Percentiles rank a stretch among this genome's conserved stretches.
Conservation (phyloP, 2,797 vertebrate species). For the Sebastes vulpes region DNA sequence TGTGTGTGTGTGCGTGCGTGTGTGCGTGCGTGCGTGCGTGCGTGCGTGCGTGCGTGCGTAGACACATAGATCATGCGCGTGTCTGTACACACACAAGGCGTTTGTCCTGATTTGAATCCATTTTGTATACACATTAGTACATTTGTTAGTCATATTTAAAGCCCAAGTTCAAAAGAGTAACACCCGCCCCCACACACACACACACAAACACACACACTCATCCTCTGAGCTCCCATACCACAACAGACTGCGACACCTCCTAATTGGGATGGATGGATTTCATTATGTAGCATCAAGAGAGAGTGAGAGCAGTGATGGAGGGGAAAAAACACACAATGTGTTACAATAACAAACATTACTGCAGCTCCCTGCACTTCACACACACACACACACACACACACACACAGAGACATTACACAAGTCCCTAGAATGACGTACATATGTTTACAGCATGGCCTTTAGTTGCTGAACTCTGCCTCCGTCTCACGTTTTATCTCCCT, state of each 20-base stretch:
- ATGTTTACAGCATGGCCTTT: constrained; percentile 37
- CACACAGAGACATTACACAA: constrained; percentile 18
- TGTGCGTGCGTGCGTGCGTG: too few species aligned
- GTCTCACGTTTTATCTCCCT: constrained; percentile 18
- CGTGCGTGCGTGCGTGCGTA: background rate
- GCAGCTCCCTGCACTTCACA: constrained; percentile 22
- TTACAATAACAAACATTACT: constrained; percentile 77
- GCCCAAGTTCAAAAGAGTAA: constrained; percentile 4
- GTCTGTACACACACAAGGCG: background rate
- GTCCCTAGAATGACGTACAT: constrained; percentile 13
- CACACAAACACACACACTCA: background rate
- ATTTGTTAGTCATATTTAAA: constrained; percentile 39
- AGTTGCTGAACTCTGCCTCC: constrained; percentile 1
- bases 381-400: constrained; percentile 16
- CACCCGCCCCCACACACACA: background rate
- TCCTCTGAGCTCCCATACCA: constrained; percentile 5
- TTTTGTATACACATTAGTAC: constrained; percentile 10
- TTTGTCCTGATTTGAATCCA: background rate
- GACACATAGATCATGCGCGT: background rate
- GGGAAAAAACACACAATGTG: constrained; percentile 47
- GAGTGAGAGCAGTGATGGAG: constrained; percentile 57
- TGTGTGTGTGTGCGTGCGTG: background rate
- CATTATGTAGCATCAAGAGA: constrained; percentile 72
- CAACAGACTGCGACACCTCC: constrained; percentile 67
- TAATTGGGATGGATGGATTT: constrained; percentile 82